A percentile compares a stretch with the other conserved stretches of the same genome.
Evolutionary conservation across 1,140 invertebrate genomes (phyloP).

Genomic region (Bathynomus jamesi): DNA sequence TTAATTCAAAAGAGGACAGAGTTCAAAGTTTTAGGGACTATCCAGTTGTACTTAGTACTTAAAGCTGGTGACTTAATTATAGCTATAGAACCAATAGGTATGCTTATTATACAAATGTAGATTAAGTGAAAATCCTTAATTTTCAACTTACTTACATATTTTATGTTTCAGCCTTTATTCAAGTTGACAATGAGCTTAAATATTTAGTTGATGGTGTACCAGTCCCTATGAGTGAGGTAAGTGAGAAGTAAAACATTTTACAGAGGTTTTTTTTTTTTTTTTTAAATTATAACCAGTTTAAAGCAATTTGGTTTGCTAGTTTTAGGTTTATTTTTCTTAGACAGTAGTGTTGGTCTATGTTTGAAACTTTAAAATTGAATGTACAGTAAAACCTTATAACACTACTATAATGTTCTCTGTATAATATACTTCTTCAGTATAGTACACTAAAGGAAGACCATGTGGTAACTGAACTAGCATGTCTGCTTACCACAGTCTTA

Average conservation of each 20-base stretch:
- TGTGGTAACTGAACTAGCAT: too few species aligned
- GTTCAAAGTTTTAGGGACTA: too few species aligned
- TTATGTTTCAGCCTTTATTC: slow-evolving; percentile 60
- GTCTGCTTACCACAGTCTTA: too few species aligned
- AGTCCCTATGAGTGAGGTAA: slow-evolving; percentile 51
- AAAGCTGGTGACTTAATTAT: too few species aligned
- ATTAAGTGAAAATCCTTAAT: too few species aligned
- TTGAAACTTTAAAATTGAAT: background rate
- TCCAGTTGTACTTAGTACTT: too few species aligned
- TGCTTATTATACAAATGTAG: too few species aligned
- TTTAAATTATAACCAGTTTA: background rate
- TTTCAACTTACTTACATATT: too few species aligned
- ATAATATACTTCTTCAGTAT: background rate
- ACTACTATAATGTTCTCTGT: background rate
- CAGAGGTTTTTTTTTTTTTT: background rate
- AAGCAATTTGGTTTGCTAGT: background rate
- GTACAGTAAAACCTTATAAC: background rate
- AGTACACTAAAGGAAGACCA: too few species aligned
- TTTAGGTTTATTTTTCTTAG: background rate
- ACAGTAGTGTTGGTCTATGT: background rate
- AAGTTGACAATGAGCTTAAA: slow-evolving; percentile 59
- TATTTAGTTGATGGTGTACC: slow-evolving; percentile 57
- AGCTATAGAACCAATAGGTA: too few species aligned
- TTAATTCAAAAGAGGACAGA: too few species aligned
- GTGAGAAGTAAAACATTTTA: slow-evolving; percentile 21